Percentiles rank a stretch among this genome's conserved stretches.
Conservation (phyloP, 2,888 invertebrate species). For the Parapristionchus giblindavisi region DNA sequence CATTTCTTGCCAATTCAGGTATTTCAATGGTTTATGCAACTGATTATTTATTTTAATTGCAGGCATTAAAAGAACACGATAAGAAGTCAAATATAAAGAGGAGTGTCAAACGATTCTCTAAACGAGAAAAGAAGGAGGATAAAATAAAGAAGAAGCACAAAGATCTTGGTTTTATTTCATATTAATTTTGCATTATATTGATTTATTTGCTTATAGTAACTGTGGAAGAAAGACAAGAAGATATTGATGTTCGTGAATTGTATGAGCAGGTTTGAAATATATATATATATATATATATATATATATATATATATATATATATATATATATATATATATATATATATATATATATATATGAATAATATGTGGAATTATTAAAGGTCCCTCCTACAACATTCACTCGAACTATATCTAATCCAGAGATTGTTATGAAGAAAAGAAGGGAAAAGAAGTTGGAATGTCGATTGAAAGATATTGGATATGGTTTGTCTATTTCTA, state of each 20-base stretch:
- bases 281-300: background rate
- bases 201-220: slow-evolving; percentile 52
- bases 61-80: slow-evolving; percentile 41
- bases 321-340: too few relatives aligned
- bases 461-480: slow-evolving; percentile 81
- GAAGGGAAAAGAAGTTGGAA: slow-evolving; percentile 94
- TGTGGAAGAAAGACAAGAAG: slow-evolving; percentile 54
- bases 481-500: slow-evolving; percentile 44
- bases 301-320: too few relatives aligned
- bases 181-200: background rate
- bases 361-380: too few relatives aligned
- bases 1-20: slow-evolving; percentile 50
- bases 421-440: slow-evolving; percentile 96
- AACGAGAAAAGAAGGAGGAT: slow-evolving; percentile 92
- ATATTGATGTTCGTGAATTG: slow-evolving; percentile 38
- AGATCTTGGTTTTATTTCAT: slow-evolving; percentile 45
- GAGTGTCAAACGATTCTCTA: slow-evolving; percentile 78
- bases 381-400: slow-evolving; percentile 91
- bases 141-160: slow-evolving; percentile 79
- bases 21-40: background rate
- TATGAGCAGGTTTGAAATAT: slow-evolving; percentile 39
- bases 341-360: too few relatives aligned
- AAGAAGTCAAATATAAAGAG: slow-evolving; percentile 40
- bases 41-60: slow-evolving; percentile 20
- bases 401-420: slow-evolving; percentile 99